These are phyloP conservation scores for Taphrorychus bicolor DNA, from an alignment of 2,888 invertebrate species.

Conservation along the genomic window DNA sequence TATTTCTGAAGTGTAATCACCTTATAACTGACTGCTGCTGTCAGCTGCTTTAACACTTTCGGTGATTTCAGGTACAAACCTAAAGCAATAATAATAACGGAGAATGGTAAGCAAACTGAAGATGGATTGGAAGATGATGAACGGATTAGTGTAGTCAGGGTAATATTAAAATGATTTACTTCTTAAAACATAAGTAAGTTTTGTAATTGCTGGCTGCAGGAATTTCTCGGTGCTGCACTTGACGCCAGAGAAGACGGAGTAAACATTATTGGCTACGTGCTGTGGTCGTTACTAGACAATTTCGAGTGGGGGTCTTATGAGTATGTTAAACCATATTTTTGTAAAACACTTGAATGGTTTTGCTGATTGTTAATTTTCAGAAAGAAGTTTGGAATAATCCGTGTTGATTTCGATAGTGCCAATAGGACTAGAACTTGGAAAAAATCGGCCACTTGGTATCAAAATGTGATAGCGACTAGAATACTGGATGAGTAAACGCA, in stretches of 20 bases:
- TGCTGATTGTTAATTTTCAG: conserved; percentile 9
- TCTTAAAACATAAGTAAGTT: neutral
- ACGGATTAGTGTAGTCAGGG: conserved; percentile 4
- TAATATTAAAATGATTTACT: neutral
- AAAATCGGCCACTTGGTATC: conserved; percentile 23
- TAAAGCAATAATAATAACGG: conserved; percentile 11
- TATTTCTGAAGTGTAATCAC: conserved; percentile 15
- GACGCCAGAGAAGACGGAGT: conserved; percentile 55
- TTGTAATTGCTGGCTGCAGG: conserved; percentile 35
- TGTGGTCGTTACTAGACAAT: conserved; percentile 47
- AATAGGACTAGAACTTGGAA: conserved; percentile 31
- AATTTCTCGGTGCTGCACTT: conserved; percentile 40
- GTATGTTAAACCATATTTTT: conserved; percentile 29
- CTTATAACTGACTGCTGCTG: neutral
- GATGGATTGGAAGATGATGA: conserved; percentile 7
- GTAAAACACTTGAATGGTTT: too few species aligned
- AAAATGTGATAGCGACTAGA: conserved; percentile 21
- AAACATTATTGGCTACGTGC: conserved; percentile 58
- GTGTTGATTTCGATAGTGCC: conserved; percentile 14
- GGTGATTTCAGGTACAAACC: conserved; percentile 16
- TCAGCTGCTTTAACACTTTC: neutral
- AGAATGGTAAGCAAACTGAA: conserved; percentile 12
- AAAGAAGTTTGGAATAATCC: conserved; percentile 17
- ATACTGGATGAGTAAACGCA: conserved; percentile 8
- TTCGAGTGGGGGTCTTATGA: conserved; percentile 43